A percentile compares a stretch with the other conserved stretches of the same genome.
Evolutionary conservation across 2,888 invertebrate species (phyloP).

Genomic region (Scotopteryx bipunctaria): DNA sequence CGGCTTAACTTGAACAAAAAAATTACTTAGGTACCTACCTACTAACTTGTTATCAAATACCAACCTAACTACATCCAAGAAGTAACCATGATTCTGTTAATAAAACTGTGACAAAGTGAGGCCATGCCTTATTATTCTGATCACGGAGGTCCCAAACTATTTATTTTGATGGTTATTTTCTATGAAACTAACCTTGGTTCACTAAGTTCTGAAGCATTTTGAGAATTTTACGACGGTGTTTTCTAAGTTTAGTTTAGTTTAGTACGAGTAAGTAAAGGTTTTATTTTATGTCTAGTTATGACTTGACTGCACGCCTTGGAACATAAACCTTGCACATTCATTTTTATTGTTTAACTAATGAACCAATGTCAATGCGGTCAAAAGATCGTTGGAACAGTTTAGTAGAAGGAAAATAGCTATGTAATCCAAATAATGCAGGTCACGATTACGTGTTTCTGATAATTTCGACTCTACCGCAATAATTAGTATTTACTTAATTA

Average conservation of each 20-base stretch:
- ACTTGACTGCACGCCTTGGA: slow-evolving; percentile 13
- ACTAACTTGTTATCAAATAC: neutral
- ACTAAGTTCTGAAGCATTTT: slow-evolving; percentile 8
- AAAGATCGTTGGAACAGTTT: slow-evolving; percentile 39
- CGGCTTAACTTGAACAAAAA: too few relatives aligned
- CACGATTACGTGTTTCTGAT: slow-evolving; percentile 1
- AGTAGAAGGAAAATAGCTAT: slow-evolving; percentile 8
- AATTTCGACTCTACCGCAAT: neutral
- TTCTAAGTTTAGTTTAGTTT: slow-evolving; percentile 1
- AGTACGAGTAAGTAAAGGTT: neutral
- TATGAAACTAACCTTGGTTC: slow-evolving; percentile 10
- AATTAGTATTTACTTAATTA: neutral
- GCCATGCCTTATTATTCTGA: slow-evolving; percentile 15
- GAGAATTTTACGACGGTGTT: slow-evolving; percentile 5
- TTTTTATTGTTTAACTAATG: slow-evolving; percentile 39
- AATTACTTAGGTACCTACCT: neutral
- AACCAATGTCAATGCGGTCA: slow-evolving; percentile 51
- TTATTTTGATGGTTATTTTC: slow-evolving; percentile 12
- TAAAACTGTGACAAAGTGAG: neutral
- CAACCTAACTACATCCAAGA: neutral
- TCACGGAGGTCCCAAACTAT: slow-evolving; percentile 16
- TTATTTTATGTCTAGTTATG: slow-evolving; percentile 18
- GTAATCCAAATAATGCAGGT: neutral
- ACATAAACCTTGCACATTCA: slow-evolving; percentile 32
- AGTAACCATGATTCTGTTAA: too few relatives aligned